phyloP scores from a whole-genome alignment of 2,888 invertebrate genomes.

The Apotomis betuletana region DNA sequence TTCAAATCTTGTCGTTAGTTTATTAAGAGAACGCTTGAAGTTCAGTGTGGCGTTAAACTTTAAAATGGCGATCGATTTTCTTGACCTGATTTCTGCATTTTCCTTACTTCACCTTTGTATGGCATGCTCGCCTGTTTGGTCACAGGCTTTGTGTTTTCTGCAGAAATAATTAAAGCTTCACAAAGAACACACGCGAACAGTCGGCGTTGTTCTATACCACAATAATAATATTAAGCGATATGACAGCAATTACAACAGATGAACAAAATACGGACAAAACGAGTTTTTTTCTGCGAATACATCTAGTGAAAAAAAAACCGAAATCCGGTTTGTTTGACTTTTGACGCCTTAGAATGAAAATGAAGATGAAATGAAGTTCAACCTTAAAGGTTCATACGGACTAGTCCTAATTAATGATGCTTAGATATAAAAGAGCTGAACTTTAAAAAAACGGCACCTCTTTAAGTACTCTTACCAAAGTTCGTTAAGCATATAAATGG shows the following conservation, averaged over 20 bases:
- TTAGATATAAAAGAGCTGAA: too few relatives aligned
- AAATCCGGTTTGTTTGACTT: too few relatives aligned
- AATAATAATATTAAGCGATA: neutral
- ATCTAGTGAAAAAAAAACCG: too few relatives aligned
- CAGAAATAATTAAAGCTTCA: neutral
- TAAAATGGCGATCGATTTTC: constrained; percentile 60
- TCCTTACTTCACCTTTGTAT: constrained; percentile 51
- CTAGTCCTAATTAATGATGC: too few relatives aligned
- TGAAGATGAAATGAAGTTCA: too few relatives aligned
- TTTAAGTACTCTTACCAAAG: too few relatives aligned
- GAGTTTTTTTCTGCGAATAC: too few relatives aligned
- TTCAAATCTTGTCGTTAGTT: neutral
- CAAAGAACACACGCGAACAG: neutral
- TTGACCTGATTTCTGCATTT: constrained; percentile 60
- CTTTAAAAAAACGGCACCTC: too few relatives aligned
- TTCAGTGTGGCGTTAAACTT: constrained; percentile 50
- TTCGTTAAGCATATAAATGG: too few relatives aligned
- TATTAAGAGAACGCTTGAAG: constrained; percentile 26
- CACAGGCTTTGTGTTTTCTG: constrained; percentile 27
- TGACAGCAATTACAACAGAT: neutral
- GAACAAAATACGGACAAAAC: too few relatives aligned
- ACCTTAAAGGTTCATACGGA: too few relatives aligned
- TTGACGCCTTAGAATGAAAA: too few relatives aligned
- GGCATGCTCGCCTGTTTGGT: constrained; percentile 26
- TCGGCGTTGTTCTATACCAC: neutral